Conservation (phyloP, 2,113 vertebrate genomes). For the Gymnobelideus leadbeateri region DNA sequence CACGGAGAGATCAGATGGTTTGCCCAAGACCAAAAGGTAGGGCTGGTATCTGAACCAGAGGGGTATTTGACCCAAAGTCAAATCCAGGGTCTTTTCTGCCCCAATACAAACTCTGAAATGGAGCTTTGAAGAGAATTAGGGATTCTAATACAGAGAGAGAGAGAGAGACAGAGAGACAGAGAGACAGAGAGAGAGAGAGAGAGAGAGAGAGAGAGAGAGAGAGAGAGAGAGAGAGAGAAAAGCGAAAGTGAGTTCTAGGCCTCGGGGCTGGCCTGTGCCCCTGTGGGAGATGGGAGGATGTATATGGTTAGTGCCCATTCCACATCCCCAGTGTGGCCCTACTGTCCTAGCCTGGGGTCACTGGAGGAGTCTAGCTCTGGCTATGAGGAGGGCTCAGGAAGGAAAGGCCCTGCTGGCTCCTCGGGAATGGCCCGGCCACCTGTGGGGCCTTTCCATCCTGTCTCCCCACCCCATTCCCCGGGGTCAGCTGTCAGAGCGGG, state of each 20-base stretch:
- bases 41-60: too few relatives aligned
- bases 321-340: not conserved
- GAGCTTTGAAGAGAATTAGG: not conserved
- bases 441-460: not conserved
- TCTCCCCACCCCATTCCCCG: not conserved
- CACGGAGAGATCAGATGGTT: too few relatives aligned
- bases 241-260: not conserved
- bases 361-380: not conserved
- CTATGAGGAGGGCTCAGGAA: too few relatives aligned
- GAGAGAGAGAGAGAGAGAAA: too few relatives aligned
- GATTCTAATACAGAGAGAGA: too few relatives aligned
- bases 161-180: too few relatives aligned
- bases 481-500: not conserved
- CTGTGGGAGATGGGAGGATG: not conserved
- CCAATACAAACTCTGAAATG: fast-evolving
- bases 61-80: not conserved
- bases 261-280: not conserved
- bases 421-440: not conserved
- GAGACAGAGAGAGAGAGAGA: too few relatives aligned
- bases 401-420: not conserved
- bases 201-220: too few relatives aligned
- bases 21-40: too few relatives aligned
- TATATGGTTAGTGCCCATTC: not conserved
- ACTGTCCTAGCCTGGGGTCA: not conserved
- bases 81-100: not conserved